These are phyloP conservation scores for Catharus minimus DNA, from an alignment of 2,113 vertebrate species.

Conservation along the genomic window DNA sequence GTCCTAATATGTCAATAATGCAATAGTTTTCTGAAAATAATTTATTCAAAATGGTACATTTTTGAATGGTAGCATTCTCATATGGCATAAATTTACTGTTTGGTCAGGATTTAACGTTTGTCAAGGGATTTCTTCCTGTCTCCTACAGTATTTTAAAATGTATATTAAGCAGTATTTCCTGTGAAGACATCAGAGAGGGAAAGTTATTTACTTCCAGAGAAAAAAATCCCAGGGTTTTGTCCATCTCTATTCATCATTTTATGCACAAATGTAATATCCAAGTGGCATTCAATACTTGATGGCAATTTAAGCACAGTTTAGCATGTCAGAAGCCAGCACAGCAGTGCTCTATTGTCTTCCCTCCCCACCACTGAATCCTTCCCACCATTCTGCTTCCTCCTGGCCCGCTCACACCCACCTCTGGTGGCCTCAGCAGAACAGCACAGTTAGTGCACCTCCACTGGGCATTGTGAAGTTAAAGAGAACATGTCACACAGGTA, in stretches of 20 bases:
- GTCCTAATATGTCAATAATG: background rate
- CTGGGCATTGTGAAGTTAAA: background rate
- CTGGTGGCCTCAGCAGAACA: background rate
- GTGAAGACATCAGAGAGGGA: background rate
- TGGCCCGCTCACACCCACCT: background rate
- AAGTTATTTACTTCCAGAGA: background rate
- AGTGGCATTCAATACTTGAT: background rate
- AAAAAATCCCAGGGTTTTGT: background rate
- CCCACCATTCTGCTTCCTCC: background rate
- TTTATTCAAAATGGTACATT: background rate
- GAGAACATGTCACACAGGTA: background rate
- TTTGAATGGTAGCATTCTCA: background rate
- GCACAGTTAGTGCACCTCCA: background rate
- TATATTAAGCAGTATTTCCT: background rate
- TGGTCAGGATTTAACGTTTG: background rate
- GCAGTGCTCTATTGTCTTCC: fast-evolving
- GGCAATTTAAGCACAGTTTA: background rate
- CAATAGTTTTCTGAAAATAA: background rate
- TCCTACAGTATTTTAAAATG: background rate
- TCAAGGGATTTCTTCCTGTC: background rate
- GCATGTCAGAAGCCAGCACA: background rate
- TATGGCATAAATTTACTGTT: background rate
- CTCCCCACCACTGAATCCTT: background rate
- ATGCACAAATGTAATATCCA: background rate
- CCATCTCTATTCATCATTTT: background rate